Conservation (phyloP, 2,113 vertebrate genomes). For the Coptodon bakossiorum region DNA sequence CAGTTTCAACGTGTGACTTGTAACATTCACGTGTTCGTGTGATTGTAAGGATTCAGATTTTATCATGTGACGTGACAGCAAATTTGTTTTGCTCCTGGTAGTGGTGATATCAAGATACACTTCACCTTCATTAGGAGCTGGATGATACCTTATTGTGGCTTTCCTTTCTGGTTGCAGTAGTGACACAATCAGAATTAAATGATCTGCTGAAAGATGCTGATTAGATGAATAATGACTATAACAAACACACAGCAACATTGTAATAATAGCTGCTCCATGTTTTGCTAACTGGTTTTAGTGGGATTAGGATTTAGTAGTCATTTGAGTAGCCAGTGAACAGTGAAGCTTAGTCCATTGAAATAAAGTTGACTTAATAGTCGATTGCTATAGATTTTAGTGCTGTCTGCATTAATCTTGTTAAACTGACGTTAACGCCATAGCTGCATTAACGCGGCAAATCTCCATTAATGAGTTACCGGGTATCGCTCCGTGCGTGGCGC, state of each 20-base stretch:
- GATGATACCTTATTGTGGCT: background rate
- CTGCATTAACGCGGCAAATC: background rate
- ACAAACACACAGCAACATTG: background rate
- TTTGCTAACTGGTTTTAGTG: background rate
- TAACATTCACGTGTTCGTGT: background rate
- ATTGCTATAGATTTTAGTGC: background rate
- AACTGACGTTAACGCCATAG: background rate
- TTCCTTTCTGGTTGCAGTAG: background rate
- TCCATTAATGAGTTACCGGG: fast-evolving
- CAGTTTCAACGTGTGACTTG: background rate
- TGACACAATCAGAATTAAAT: background rate
- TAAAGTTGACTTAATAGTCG: background rate
- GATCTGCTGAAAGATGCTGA: background rate
- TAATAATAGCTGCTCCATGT: background rate
- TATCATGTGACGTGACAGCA: background rate
- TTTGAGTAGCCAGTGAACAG: background rate
- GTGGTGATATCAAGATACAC: background rate
- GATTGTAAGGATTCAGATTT: background rate
- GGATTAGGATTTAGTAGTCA: background rate
- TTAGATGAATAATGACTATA: background rate
- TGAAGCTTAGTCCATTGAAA: background rate
- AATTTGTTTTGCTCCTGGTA: background rate
- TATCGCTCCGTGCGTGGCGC: fast-evolving
- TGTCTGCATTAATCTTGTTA: background rate
- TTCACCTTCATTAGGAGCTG: background rate